These are phyloP conservation scores for Sylvicola cinctus DNA, from an alignment of 2,888 invertebrate genomes.

Conservation along the genomic window DNA sequence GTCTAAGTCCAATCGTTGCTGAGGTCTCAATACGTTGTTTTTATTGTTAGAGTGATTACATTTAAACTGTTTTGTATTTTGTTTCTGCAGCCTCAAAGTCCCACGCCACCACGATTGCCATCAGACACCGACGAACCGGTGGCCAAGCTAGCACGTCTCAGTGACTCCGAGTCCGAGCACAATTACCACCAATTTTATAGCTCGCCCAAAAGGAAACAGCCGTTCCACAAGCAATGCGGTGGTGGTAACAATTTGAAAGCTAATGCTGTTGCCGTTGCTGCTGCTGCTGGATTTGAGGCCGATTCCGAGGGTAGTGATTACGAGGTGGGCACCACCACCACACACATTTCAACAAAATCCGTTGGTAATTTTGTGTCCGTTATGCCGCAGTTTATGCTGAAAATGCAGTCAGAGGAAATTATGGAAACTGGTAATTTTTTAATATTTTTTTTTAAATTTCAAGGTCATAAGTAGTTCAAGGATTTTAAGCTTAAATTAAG, in stretches of 20 bases:
- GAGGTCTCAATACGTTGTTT: too few relatives aligned
- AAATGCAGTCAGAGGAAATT: neutral
- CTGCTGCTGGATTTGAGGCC: slow-evolving; percentile 32
- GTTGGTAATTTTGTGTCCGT: too few relatives aligned
- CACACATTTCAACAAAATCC: too few relatives aligned
- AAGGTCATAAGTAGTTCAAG: too few relatives aligned
- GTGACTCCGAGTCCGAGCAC: slow-evolving; percentile 9
- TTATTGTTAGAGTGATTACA: too few relatives aligned
- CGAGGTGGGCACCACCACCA: slow-evolving; percentile 25
- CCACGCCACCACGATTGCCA: slow-evolving; percentile 7
- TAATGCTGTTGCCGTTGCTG: slow-evolving; percentile 5
- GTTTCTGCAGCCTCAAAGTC: neutral
- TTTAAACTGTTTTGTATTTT: neutral
- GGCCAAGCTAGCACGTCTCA: slow-evolving; percentile 48
- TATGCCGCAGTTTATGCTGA: neutral
- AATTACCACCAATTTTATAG: too few relatives aligned
- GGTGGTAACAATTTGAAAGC: slow-evolving; percentile 7
- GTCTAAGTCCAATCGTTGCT: too few relatives aligned
- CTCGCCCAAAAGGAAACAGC: too few relatives aligned
- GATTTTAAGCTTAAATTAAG: too few relatives aligned
- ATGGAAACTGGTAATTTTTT: neutral
- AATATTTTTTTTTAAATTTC: neutral
- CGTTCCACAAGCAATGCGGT: slow-evolving; percentile 1
- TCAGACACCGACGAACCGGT: slow-evolving; percentile 57
- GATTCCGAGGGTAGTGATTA: slow-evolving; percentile 33